These are phyloP conservation scores for Amphilophus citrinellus DNA, from an alignment of 2,113 vertebrate genomes.

Conservation along the genomic window DNA sequence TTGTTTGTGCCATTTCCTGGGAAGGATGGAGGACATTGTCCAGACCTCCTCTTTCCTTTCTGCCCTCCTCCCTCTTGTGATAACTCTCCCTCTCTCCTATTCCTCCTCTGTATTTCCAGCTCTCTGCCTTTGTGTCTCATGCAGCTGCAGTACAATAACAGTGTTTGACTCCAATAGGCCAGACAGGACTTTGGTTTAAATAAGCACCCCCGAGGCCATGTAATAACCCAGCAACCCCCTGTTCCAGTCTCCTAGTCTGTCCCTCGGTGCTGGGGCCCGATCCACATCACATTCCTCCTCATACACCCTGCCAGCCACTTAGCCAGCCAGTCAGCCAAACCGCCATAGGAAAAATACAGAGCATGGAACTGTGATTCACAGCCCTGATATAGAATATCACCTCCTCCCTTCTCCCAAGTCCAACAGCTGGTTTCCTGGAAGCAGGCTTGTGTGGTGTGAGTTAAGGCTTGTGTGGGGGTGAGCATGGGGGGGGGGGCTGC, in stretches of 20 bases:
- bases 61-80: slow-evolving; percentile 28
- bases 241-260: slow-evolving; percentile 56
- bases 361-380: slow-evolving; percentile 82
- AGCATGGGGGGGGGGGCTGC: slow-evolving; percentile 22
- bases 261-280: slow-evolving; percentile 48
- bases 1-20: slow-evolving; percentile 71
- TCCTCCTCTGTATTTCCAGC: slow-evolving; percentile 47
- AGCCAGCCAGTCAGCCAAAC: slow-evolving; percentile 69
- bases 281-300: slow-evolving; percentile 74
- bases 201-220: slow-evolving; percentile 72
- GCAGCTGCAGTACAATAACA: slow-evolving; percentile 78
- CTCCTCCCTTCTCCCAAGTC: slow-evolving; percentile 64
- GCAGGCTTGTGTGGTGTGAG: slow-evolving; percentile 63
- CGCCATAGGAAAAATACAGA: slow-evolving; percentile 77
- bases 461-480: not conserved
- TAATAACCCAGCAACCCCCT: slow-evolving; percentile 73
- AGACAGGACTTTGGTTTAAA: slow-evolving; percentile 80
- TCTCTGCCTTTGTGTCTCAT: slow-evolving; percentile 63
- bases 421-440: slow-evolving; percentile 83
- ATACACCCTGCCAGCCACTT: slow-evolving; percentile 53
- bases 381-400: slow-evolving; percentile 79
- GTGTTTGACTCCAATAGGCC: slow-evolving; percentile 71
- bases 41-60: slow-evolving; percentile 56
- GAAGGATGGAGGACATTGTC: slow-evolving; percentile 69
- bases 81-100: slow-evolving; percentile 33